Percentiles rank a stretch among this genome's conserved stretches.
Evolutionary conservation across 1,140 invertebrate species (phyloP).

Genomic region (Coboldia fuscipes): DNA sequence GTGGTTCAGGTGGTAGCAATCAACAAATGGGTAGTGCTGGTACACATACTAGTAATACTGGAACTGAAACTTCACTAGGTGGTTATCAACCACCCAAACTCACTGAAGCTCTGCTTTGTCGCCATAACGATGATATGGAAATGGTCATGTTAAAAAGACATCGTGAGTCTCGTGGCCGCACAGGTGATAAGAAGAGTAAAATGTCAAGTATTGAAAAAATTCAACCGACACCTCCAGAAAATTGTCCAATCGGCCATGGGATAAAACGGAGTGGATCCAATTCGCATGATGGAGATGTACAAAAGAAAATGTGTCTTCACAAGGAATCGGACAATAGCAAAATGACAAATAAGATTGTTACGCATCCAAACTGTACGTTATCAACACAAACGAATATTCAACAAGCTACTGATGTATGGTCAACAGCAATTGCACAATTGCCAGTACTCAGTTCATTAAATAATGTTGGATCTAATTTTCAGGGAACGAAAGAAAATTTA

Average conservation of each 20-base stretch:
- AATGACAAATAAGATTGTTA: not conserved
- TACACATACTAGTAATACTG: conserved; percentile 16
- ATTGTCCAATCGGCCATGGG: conserved; percentile 19
- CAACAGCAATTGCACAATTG: conserved; percentile 1
- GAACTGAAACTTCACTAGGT: conserved; percentile 8
- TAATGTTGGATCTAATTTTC: conserved; percentile 21
- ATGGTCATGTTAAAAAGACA: conserved; percentile 41
- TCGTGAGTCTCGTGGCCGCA: conserved; percentile 32
- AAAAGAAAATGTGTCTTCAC: conserved; percentile 28
- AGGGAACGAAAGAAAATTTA: conserved; percentile 15
- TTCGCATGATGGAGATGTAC: conserved; percentile 29
- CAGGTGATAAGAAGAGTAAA: conserved; percentile 20
- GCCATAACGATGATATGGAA: conserved; percentile 43
- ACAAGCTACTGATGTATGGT: not conserved
- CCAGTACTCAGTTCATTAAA: not conserved
- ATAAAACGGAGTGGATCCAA: conserved; percentile 30
- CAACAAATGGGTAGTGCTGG: too few relatives aligned
- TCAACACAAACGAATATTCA: conserved; percentile 5
- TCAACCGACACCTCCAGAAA: conserved; percentile 15
- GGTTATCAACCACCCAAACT: conserved; percentile 29
- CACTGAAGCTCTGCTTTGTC: conserved; percentile 39
- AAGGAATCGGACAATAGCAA: conserved; percentile 9
- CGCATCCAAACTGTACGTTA: not conserved
- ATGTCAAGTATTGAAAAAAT: too few relatives aligned
- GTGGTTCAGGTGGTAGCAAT: conserved; percentile 33